Base-by-base conservation (phyloP, 2,888 invertebrate genomes). In the Callimorpha dominula region DNA sequence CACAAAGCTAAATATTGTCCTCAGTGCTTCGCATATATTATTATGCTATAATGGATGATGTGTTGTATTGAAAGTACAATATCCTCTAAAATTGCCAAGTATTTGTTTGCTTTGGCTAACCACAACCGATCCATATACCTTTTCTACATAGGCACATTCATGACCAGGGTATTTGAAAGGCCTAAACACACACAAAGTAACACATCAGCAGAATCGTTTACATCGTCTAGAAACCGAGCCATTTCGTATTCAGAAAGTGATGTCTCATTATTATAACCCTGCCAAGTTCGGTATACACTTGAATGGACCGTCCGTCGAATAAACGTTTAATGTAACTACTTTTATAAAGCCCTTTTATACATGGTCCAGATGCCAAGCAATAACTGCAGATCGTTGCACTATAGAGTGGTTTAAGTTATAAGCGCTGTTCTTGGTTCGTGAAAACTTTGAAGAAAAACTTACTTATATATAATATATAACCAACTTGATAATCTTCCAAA, bases 311-410 rank as follows among this genome's bases (percentile, higher is more conserved):
- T 80, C 82, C 78, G 77, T 78, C 81, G 80, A 81, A 85, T 87
- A 85, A 73, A 84, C 82, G 81, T 85, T 83, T 80, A 75, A 76
- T 79, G 78, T 82, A 82, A 85, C 81, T 78, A 81, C 75, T 75
- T 74, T 78, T 80, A 76, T 84, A 73, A 82, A 84, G 82, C 84
- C 49, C 81, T 82, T 86, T 83, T 81, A 80, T 79, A 80, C 77
- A 81, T 78, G 75, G 86, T 70, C 81, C 85, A 82, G 81, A 78
- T 86, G 79, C 83, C 81, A 79, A 78, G 65, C 74, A 83, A 80
- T 82, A 81, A 81, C 75, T 84, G 84, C 80, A 80, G 88, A 87
- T 83, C 88, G 78, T 87, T 89, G 90, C 89, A 87, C 89, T 90
- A 83, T 80, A 68, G 62, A 31, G 15, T 20, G 78, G 82, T 65